Evolutionary conservation across 1,140 invertebrate species (phyloP).

Genomic region (Microplitis mediator): DNA sequence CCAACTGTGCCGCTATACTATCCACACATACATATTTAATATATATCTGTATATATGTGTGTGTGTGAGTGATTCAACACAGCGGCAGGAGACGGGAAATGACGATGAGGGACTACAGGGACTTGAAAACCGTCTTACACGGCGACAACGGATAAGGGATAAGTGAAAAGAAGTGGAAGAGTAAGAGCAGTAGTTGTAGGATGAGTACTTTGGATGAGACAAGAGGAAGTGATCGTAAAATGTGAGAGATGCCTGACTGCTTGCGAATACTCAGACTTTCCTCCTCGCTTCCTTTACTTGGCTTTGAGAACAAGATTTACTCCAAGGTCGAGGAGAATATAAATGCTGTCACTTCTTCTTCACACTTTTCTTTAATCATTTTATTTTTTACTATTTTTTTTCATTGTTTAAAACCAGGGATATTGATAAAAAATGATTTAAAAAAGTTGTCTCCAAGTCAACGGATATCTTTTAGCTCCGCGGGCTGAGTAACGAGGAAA

Average conservation of each 20-base stretch:
- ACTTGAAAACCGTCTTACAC: background rate
- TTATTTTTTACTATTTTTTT: too few species aligned
- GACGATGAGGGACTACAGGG: too few species aligned
- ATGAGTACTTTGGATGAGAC: background rate
- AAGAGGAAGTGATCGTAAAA: slow-evolving; percentile 6
- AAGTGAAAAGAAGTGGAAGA: background rate
- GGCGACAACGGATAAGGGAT: background rate
- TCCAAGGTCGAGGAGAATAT: background rate
- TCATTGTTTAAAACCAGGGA: too few species aligned
- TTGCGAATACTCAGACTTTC: background rate
- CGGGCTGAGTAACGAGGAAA: slow-evolving; percentile 26
- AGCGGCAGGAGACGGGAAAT: background rate
- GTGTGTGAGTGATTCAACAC: too few species aligned
- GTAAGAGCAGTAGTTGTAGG: too few species aligned
- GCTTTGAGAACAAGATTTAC: background rate
- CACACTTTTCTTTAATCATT: too few species aligned
- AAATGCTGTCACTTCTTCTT: too few species aligned
- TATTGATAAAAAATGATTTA: too few species aligned
- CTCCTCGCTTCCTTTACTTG: background rate
- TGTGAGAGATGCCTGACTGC: background rate
- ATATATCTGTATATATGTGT: too few species aligned
- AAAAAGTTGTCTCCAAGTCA: background rate
- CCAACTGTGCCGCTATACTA: background rate
- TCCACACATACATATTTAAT: slow-evolving; percentile 8
- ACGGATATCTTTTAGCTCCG: background rate